Evolutionary conservation across 2,888 invertebrate genomes (phyloP), one percentile per base, ranked within the genome.

Genomic region (Bellardia pandia): DNA sequence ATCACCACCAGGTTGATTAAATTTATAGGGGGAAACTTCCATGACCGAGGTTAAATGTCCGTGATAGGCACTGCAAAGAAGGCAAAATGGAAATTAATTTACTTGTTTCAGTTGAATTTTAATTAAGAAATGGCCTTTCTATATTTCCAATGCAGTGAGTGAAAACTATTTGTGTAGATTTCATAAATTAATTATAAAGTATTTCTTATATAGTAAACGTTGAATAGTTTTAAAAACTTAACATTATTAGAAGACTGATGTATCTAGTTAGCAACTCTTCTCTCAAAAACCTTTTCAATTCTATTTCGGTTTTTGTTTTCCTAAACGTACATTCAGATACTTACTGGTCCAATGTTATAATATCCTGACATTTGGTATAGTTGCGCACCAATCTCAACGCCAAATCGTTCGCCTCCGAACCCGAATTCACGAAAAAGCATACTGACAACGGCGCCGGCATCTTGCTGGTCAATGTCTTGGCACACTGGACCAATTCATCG

Each of bases 11-110:
- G 97, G 96, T 91, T 97, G 96, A 94, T 98, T 97, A 94, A 99
- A 98, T 95, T 99, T 99, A 96, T 99, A 99, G 80, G 99, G 99
- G 89, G 99, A 99, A 92, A 99, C 97, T 94, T 98, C 98, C 95
- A 99, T 98, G 94, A 98, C 96, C 88, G 98, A 97, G 85, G 97
- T 97, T 93, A 99, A 96, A 94, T 99, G 99, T 89, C 99, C 99
- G 94, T 99, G 99, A 95, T 99, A 99, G 83, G 99, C 99, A 95
- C 99, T 99, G 96, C 7, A 60, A 58, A 11, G 30, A 89, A 95
- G 60, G 74, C 86, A n/a, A 79, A 71, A 60, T 13, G 13, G 37
- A 33, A 60, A 3, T 16, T 45, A 53, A 42, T 53, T 40, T 5
- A 45, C 11, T 45, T 45, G 3, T 3, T 11, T 45, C 9, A 45